Base-by-base conservation (phyloP, 2,113 vertebrate genomes). In the Hemiprocne comata region DNA sequence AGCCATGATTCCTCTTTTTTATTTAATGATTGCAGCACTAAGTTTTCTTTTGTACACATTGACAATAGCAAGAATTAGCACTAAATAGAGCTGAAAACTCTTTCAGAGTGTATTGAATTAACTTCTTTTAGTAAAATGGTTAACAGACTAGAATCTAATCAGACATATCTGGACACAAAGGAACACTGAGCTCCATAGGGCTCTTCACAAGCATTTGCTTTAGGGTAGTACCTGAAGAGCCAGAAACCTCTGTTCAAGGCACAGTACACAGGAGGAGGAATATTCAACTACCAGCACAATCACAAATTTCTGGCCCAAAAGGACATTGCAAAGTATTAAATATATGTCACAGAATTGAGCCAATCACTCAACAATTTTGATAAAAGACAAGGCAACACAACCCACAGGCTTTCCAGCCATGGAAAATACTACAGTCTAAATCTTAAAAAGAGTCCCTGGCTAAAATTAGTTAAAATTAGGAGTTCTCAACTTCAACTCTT, bases 331-430 rank as follows among this genome's bases (percentile, higher is more conserved):
- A 65, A 97, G 48, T 90, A 95, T 94, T 94, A 93, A 96, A 88
- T 81, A 72, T 38, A 81, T 46, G 58, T 74, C 84, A 76, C 86
- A 88, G 85, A 87, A 97, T 87, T 95, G 93, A 91, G 92, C 87
- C 79, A 95, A 66, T 62, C 78, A 90, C 88, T 92, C 67, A 89
- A 57, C 33, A 55, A 34, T 76, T 96, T 61, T 94, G 78, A 95
- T 11, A 79, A 90, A 85, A 96, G 76, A 70, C 54, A 89, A 75
- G 34, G 42, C 61, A 94, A 79, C 11, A 14, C 62, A 94, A 96
- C 75, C 11, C 21, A 44, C n/a, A 75, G 42, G 53, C 8, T 21
- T 72, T 58, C 57, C 3, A 4, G n/a, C 4, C 1, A 2, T 55
- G 24, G 20, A 72, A 95, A 71, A 64, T 3, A 50, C 40, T 71